Conservation (phyloP, 2,888 invertebrate genomes). For the Drosophila kambysellisi region DNA sequence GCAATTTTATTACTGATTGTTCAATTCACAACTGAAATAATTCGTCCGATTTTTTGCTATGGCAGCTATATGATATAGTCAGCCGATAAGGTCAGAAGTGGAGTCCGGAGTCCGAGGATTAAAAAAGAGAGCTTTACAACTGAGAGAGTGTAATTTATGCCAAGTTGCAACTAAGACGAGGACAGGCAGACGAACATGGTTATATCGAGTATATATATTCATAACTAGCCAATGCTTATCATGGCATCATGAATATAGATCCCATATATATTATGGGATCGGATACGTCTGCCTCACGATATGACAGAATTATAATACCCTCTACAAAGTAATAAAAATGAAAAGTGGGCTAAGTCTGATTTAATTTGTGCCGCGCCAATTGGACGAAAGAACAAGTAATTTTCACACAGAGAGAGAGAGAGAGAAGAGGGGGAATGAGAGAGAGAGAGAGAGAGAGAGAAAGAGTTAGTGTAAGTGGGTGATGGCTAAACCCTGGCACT, state of each 20-base stretch:
- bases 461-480: neutral
- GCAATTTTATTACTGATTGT: neutral
- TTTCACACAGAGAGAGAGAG: neutral
- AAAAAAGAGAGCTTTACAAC: neutral
- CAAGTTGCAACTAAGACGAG: neutral
- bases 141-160: neutral
- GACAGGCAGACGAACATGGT: neutral
- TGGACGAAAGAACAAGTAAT: conserved; percentile 34
- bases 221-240: neutral
- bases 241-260: neutral
- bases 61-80: neutral
- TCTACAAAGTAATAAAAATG: conserved; percentile 2
- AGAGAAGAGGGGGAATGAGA: neutral
- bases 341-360: conserved; percentile 35
- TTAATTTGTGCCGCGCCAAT: conserved; percentile 49
- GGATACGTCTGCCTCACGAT: neutral
- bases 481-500: neutral
- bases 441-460: neutral
- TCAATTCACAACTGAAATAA: neutral
- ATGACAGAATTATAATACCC: neutral
- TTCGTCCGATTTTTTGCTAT: conserved; percentile 11
- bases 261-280: neutral
- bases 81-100: neutral
- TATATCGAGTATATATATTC: neutral
- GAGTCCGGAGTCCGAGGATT: neutral